Base-by-base conservation (phyloP, 2,888 invertebrate species). In the Drosophila helvetica region DNA sequence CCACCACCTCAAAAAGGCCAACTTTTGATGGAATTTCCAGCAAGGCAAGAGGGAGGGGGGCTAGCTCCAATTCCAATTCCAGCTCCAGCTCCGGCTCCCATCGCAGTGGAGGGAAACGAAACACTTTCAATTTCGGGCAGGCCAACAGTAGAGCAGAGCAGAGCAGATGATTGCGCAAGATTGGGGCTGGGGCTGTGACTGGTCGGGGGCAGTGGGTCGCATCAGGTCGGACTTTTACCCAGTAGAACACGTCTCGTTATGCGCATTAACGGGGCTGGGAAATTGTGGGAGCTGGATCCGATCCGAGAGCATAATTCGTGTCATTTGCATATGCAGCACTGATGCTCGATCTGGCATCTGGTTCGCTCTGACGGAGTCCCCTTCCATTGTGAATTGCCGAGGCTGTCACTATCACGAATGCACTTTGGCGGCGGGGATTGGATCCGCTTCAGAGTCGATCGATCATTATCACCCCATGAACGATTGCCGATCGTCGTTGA, bases 221-320 rank as follows among this genome's bases (percentile, higher is more conserved):
- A 48, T 12, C 57, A 51, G 68, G 53, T 60, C 61, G 10, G 38
- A 61, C 68, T 78, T 79, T 80, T 79, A 66, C 65, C 62, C 59
- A 61, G 73, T 74, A 83, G 84, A 86, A 83, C 86, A 83, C 83
- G 83, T 86, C 81, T 65, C 81, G 86, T 62, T 78, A 81, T 81
- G 84, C 61, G 42, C 62, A 84, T 83, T 86, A 85, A 43, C 45
- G 56, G 25, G 38, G 58, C 56, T 72, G 55, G 47, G 52, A 74
- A 74, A 68, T 77, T 67, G 57, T 77, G 70, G 74, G 56, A 65
- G 68, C 73, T 48, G n/a, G 10, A 27, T n/a, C 18, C 43, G 10
- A 27, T n/a, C 18, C 43, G 52, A 52, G 46, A 43, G 33, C n/a
- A 58, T 64, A 65, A 74, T 81, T 77, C 70, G 68, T 67, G 64